Evolutionary conservation across 1,140 invertebrate genomes (phyloP).

Genomic region (Drosophila mayri): DNA sequence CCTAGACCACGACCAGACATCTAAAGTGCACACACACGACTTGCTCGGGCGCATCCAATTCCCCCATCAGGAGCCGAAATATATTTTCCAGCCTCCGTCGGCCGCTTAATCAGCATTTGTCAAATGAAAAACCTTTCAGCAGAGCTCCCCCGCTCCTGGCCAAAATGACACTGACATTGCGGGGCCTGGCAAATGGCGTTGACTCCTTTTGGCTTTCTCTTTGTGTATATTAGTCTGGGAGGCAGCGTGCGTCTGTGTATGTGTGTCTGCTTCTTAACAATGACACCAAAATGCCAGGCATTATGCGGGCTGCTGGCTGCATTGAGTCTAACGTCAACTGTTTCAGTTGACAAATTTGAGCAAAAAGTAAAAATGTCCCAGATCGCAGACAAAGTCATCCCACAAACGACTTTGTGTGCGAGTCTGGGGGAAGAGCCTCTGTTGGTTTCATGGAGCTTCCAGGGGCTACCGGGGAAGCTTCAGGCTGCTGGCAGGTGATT

Average conservation of each 20-base stretch:
- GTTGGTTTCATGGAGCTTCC: neutral
- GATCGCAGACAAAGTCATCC: slow-evolving; percentile 34
- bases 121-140: slow-evolving; percentile 63
- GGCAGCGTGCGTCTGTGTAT: neutral
- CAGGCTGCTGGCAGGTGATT: slow-evolving; percentile 24
- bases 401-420: slow-evolving; percentile 30
- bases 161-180: slow-evolving; percentile 51
- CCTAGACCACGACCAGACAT: slow-evolving; percentile 55
- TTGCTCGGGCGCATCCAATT: slow-evolving; percentile 24
- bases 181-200: slow-evolving; percentile 52
- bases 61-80: slow-evolving; percentile 15
- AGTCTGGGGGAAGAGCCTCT: neutral
- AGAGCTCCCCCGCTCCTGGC: slow-evolving; percentile 7
- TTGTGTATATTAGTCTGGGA: slow-evolving; percentile 33
- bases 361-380: slow-evolving; percentile 62
- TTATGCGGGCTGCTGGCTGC: slow-evolving; percentile 62
- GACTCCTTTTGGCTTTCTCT: slow-evolving; percentile 55
- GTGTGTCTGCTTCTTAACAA: slow-evolving; percentile 52
- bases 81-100: slow-evolving; percentile 56
- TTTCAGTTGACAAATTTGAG: slow-evolving; percentile 71
- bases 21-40: slow-evolving; percentile 55
- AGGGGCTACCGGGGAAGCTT: neutral
- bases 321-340: slow-evolving; percentile 70
- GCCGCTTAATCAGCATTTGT: slow-evolving; percentile 70
- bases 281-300: slow-evolving; percentile 60